Evolutionary conservation across 2,113 vertebrate genomes (phyloP).

Genomic region (Nettapus auritus): DNA sequence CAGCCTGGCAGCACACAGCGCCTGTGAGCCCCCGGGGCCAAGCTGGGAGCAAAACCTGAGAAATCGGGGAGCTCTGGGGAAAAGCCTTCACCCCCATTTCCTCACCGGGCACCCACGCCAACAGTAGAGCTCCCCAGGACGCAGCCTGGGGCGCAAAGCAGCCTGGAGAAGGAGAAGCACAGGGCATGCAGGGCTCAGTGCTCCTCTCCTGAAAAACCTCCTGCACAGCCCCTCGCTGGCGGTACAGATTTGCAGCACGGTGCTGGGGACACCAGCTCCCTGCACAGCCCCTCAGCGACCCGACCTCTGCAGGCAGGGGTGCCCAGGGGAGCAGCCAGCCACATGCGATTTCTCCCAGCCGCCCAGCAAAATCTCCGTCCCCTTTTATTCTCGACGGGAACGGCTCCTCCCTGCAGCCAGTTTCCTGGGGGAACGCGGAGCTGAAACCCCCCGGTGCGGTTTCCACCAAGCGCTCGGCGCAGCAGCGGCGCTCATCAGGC

Average conservation of each 20-base stretch:
- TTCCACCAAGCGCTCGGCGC: not conserved
- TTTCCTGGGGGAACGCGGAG: not conserved
- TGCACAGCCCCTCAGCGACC: not conserved
- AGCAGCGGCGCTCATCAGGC: constrained; percentile 41
- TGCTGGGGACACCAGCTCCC: not conserved
- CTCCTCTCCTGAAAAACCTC: not conserved
- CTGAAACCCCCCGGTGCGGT: not conserved
- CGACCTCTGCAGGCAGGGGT: not conserved
- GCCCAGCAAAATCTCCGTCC: not conserved
- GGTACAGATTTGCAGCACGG: not conserved
- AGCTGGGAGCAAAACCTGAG: not conserved
- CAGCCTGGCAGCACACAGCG: not conserved
- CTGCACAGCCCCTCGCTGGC: not conserved
- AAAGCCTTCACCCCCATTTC: not conserved
- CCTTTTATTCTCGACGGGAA: not conserved
- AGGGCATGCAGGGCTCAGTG: not conserved
- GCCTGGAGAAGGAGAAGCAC: not conserved
- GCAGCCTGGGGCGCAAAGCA: not conserved
- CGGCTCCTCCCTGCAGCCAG: not conserved
- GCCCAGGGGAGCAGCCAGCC: not conserved
- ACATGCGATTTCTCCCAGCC: not conserved
- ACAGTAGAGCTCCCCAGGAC: not conserved
- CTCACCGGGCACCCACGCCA: not conserved
- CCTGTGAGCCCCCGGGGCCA: not conserved
- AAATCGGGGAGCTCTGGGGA: not conserved